phyloP scores from a whole-genome alignment of 2,888 invertebrate genomes.

The Opisthograptis luteolata region DNA sequence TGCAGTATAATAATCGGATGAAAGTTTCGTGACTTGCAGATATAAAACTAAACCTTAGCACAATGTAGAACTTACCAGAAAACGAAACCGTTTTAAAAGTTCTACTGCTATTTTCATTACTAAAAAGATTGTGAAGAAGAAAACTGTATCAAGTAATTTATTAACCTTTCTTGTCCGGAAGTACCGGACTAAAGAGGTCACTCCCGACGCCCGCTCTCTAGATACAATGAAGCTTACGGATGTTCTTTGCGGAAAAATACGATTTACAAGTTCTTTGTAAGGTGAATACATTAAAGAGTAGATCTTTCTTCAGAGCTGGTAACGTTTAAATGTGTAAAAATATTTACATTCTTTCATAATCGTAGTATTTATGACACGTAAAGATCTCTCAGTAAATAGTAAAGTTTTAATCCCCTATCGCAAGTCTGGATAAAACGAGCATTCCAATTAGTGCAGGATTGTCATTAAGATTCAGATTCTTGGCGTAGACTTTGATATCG shows the following conservation, averaged over 20 bases:
- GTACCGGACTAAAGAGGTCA: slow-evolving; percentile 39
- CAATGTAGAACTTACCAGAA: neutral
- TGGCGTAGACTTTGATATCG: slow-evolving; percentile 71
- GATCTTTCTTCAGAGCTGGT: slow-evolving; percentile 19
- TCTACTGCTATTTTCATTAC: slow-evolving; percentile 10
- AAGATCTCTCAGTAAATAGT: slow-evolving; percentile 53
- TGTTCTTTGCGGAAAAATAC: slow-evolving; percentile 44
- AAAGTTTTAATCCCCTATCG: slow-evolving; percentile 64
- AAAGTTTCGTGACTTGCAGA: slow-evolving; percentile 7
- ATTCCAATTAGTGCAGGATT: slow-evolving; percentile 78
- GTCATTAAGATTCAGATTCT: slow-evolving; percentile 77
- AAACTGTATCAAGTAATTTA: slow-evolving; percentile 42
- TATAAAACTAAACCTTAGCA: slow-evolving; percentile 1
- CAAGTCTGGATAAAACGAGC: slow-evolving; percentile 64
- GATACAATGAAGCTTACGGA: slow-evolving; percentile 43
- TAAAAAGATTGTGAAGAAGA: slow-evolving; percentile 21
- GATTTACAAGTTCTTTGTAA: slow-evolving; percentile 43
- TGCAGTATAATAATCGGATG: neutral
- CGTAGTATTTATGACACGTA: slow-evolving; percentile 35
- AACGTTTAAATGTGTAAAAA: too few relatives aligned
- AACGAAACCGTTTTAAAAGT: slow-evolving; percentile 8
- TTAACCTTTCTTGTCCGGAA: slow-evolving; percentile 39
- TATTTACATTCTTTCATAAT: too few relatives aligned
- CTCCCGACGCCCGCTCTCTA: slow-evolving; percentile 36
- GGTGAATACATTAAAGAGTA: slow-evolving; percentile 40